These are phyloP conservation scores for Phyllotis vaccarum DNA, from an alignment of 2,797 vertebrate genomes.

Conservation along the genomic window DNA sequence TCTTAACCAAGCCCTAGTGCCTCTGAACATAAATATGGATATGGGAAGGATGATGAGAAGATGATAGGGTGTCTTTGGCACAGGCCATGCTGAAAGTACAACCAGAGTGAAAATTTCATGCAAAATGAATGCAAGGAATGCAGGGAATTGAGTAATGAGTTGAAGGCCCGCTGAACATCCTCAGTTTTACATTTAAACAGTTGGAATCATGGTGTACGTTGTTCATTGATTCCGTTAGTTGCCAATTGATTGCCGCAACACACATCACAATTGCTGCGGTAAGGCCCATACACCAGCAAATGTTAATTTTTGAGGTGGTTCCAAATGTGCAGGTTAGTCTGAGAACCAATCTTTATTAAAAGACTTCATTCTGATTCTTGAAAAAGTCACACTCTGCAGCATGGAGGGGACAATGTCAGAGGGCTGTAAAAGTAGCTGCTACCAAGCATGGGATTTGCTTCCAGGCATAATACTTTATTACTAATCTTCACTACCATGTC, in stretches of 20 bases:
- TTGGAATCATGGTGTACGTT: background rate
- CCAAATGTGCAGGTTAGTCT: background rate
- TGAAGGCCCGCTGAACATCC: background rate
- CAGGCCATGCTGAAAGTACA: background rate
- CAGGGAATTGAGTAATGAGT: background rate
- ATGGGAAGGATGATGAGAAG: background rate
- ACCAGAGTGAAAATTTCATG: background rate
- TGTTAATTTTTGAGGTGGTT: background rate
- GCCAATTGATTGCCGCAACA: background rate
- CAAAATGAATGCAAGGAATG: slow-evolving; percentile 1
- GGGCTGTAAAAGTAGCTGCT: background rate
- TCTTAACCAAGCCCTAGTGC: background rate
- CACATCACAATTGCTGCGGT: background rate
- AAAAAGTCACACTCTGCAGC: background rate
- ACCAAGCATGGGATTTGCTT: background rate
- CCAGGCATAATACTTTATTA: background rate
- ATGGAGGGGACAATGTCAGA: background rate
- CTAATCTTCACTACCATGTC: background rate
- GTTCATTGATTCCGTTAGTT: slow-evolving; percentile 5
- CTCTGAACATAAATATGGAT: background rate
- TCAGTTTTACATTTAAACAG: background rate
- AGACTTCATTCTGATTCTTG: background rate
- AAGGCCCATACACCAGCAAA: background rate
- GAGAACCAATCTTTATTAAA: background rate
- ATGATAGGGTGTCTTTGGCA: background rate